Conservation (phyloP, 2,113 vertebrate species). For the Ondatra zibethicus region DNA sequence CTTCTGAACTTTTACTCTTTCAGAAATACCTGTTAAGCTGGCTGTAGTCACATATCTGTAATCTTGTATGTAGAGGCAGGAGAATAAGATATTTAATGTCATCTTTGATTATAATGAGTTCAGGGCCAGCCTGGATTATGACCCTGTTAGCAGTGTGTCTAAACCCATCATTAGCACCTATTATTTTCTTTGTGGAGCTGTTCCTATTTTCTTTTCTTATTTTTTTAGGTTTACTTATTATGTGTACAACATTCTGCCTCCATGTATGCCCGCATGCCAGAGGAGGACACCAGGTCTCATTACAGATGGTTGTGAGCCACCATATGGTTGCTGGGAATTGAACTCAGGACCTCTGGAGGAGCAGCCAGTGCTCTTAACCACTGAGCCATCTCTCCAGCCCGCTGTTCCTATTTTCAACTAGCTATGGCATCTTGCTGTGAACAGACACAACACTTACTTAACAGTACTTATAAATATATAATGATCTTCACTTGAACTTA, state of each 20-base stretch:
- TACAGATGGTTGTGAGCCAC: no score
- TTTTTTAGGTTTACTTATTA: no score
- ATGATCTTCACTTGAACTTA: not conserved
- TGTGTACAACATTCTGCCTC: no score
- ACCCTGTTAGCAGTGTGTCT: not conserved
- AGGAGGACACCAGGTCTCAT: no score
- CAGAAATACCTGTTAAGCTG: not conserved
- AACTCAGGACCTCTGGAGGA: no score
- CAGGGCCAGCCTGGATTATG: not conserved
- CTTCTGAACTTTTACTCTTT: not conserved
- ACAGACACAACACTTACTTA: not conserved
- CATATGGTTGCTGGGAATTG: no score
- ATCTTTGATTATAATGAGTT: not conserved
- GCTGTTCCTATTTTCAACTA: not conserved
- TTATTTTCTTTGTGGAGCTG: not conserved
- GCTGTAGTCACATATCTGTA: not conserved
- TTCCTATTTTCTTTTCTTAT: constrained; percentile 41
- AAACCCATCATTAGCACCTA: not conserved
- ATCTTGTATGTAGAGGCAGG: not conserved
- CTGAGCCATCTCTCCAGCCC: no score
- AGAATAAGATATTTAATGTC: not conserved
- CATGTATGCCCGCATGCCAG: no score
- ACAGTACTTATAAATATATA: not conserved
- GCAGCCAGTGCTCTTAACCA: no score
- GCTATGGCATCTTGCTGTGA: not conserved